Evolutionary conservation across 2,888 invertebrate species (phyloP), one percentile per base, ranked within the genome.

Genomic region (Chirona hameri): DNA sequence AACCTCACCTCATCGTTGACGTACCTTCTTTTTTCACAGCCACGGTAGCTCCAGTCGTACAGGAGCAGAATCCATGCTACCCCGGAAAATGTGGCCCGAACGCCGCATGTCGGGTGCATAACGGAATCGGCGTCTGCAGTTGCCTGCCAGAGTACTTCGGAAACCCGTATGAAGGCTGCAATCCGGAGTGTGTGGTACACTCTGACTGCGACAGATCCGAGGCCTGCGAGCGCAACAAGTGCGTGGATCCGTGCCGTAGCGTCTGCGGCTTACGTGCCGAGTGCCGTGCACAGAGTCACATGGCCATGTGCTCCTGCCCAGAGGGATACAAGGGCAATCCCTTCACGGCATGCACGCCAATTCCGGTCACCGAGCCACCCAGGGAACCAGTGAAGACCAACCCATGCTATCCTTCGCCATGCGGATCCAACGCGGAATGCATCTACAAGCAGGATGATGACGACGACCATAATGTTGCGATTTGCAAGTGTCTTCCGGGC

Each of bases 351-450:
- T 96, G 96, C 86, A 90, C 93, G 83, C 72, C 72, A 5, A 21
- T 76, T 29, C 72, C 72, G 12, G 15, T 7, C 5, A 60, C 60
- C 18, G 14, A 57, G 57, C 14, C 57, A 21, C 18, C 14, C 3
- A 9, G 18, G 21, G 14, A 31, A 76, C 84, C 21, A 84, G 85
- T 83, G 80, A 80, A 39, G 91, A 92, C 84, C n/a, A n/a, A n/a
- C n/a, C n/a, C n/a, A n/a, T n/a, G n/a, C n/a, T n/a, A n/a, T n/a
- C n/a, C n/a, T n/a, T 94, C 94, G 88, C 94, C 95, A 0, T 96
- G 96, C 86, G 96, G 96, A 15, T 90, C 92, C 39, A 95, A 95
- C 87, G 92, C 95, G 0, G 92, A 92, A 85, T 96, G 96, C 87
- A 91, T 92, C 82, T 94, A 95, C 88, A 89, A 92, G 79, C 90